Percentiles rank a stretch among this genome's conserved stretches.
These are phyloP conservation scores for Drosophila neocordata DNA, from an alignment of 1,140 invertebrate species.

Conservation along the genomic window DNA sequence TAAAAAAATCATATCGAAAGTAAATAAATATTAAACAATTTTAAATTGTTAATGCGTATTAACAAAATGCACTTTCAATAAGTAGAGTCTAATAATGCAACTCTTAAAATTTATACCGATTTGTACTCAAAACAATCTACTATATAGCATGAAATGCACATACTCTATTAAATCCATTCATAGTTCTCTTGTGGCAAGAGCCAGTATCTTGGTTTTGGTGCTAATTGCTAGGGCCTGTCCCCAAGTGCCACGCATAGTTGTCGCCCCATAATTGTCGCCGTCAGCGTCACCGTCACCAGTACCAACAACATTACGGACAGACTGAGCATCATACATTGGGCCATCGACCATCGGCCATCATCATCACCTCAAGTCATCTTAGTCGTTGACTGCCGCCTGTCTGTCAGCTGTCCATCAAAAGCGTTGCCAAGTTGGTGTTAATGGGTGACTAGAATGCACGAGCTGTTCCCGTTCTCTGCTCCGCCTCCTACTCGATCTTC, in stretches of 20 bases:
- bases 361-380: slow-evolving; percentile 34
- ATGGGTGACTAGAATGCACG: slow-evolving; percentile 76
- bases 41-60: too few species aligned
- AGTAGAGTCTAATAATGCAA: too few species aligned
- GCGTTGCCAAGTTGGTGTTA: slow-evolving; percentile 78
- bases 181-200: slow-evolving; percentile 44
- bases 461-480: slow-evolving; percentile 29
- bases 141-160: slow-evolving; percentile 11
- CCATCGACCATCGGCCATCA: slow-evolving; percentile 4
- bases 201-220: slow-evolving; percentile 32
- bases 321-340: slow-evolving; percentile 15
- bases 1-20: too few species aligned
- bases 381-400: slow-evolving; percentile 69
- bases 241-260: slow-evolving; percentile 79
- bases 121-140: not conserved
- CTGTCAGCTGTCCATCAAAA: slow-evolving; percentile 79
- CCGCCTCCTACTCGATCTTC: slow-evolving; percentile 21
- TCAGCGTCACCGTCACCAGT: slow-evolving; percentile 24
- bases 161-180: slow-evolving; percentile 58
- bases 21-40: too few species aligned
- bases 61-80: too few species aligned
- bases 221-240: slow-evolving; percentile 67
- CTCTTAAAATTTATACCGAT: too few species aligned
- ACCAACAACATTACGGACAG: not conserved
- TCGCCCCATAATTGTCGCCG: slow-evolving; percentile 73